Percentiles rank a stretch among this genome's conserved stretches.
These are phyloP conservation scores for Malurus leucopterus DNA, from an alignment of 2,797 vertebrate genomes.

Conservation along the genomic window DNA sequence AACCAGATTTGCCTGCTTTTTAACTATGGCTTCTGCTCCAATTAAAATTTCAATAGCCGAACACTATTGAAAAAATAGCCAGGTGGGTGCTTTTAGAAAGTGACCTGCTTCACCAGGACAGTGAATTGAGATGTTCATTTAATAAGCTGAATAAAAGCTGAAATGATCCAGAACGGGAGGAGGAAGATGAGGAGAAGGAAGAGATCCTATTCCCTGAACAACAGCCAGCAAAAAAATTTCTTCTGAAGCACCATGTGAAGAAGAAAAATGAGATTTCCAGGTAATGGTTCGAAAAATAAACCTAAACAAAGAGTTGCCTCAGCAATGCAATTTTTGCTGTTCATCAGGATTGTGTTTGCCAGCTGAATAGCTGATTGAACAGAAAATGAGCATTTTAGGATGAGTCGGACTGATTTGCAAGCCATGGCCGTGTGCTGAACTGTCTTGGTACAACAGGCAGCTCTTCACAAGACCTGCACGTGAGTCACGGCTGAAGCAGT, in stretches of 20 bases:
- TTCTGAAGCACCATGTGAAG: not conserved
- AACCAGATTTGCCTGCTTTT: slow-evolving; percentile 9
- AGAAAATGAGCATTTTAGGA: slow-evolving; percentile 26
- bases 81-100: not conserved
- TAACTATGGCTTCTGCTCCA: slow-evolving; percentile 20
- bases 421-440: not conserved
- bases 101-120: not conserved
- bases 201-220: not conserved
- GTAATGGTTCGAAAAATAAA: not conserved
- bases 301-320: not conserved
- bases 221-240: not conserved
- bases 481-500: not conserved
- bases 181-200: not conserved
- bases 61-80: not conserved
- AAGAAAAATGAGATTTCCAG: not conserved
- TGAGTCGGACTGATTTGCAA: slow-evolving; percentile 15
- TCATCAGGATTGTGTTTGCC: not conserved
- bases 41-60: not conserved
- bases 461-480: not conserved
- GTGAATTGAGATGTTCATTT: not conserved
- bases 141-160: not conserved
- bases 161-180: not conserved
- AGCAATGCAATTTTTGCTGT: not conserved
- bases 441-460: not conserved
- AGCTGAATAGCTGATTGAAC: slow-evolving; percentile 37